A percentile compares a stretch with the other conserved stretches of the same genome.
These are phyloP conservation scores for Lysiphlebus fabarum DNA, from an alignment of 1,140 invertebrate species.

Conservation along the genomic window DNA sequence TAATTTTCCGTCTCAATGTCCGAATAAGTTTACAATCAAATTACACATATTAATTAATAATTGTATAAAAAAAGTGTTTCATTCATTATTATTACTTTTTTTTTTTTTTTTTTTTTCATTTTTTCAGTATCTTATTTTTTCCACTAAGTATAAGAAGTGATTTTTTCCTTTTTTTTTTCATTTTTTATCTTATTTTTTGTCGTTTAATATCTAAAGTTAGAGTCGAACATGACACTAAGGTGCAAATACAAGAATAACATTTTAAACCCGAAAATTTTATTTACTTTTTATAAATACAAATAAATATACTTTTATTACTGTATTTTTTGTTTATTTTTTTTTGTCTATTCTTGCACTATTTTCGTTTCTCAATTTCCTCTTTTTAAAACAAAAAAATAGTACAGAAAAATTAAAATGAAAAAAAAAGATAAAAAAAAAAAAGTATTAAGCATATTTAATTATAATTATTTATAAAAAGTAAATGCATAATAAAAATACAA, in stretches of 20 bases:
- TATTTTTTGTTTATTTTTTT: constrained; percentile 13
- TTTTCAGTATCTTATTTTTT: background rate
- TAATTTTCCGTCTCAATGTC: background rate
- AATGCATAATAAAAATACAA: too few species aligned
- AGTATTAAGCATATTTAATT: too few species aligned
- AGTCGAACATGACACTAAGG: constrained; percentile 22
- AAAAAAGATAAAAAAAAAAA: too few species aligned
- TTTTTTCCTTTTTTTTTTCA: constrained; percentile 1
- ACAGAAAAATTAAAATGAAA: too few species aligned
- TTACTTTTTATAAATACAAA: constrained; percentile 48
- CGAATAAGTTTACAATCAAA: constrained; percentile 14
- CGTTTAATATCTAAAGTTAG: constrained; percentile 3
- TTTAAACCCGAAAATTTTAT: constrained; percentile 50
- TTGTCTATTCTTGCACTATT: background rate
- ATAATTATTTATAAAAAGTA: too few species aligned
- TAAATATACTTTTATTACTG: constrained; percentile 5
- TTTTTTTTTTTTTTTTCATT: background rate
- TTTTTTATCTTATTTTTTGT: background rate
- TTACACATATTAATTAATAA: constrained; percentile 7
- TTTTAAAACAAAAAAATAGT: constrained; percentile 1
- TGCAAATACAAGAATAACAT: constrained; percentile 40
- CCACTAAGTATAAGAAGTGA: constrained; percentile 3
- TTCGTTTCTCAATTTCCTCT: constrained; percentile 12
- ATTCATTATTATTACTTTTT: constrained; percentile 12
- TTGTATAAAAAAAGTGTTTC: constrained; percentile 4